Evolutionary conservation across 2,888 invertebrate species (phyloP), one percentile per base, ranked within the genome.

Genomic region (Diaphora mendica): DNA sequence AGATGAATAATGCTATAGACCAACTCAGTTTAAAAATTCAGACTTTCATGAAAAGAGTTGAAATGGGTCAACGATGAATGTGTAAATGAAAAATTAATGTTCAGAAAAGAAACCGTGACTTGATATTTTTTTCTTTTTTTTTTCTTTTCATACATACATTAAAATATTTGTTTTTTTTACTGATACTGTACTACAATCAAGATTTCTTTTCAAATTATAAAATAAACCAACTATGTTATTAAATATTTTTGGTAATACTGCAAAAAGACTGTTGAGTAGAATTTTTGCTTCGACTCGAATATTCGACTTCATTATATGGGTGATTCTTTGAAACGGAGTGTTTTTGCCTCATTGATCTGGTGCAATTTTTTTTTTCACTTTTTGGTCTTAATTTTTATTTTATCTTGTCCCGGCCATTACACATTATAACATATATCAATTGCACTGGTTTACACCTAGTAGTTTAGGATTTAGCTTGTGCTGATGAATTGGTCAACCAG

Each of bases 1-100:
- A 62, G 26, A 62, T 70, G 70, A 62, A 62, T 15, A 23, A 42
- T 0, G 70, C 62, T 13, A 42, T 70, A 11, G 55, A 42, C 17
- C 20, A 70, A 20, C 70, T 70, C 44, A 62, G 39, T 42, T 44
- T 23, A 26, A 62, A 55, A 42, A 30, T 70, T 62, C 39, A 70
- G 30, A 23, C 42, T 42, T 42, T 70, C 1, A 62, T 70, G 42
- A 26, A 70, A 62, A 62, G 26, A 44, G 62, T 70, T 20, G 62
- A 70, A 1, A 44, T 62, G 62, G 23, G n/a, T 15, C 35, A 68
- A 33, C 35, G n/a, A n/a, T 55, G 30, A 59, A 23, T 62, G 23
- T 59, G 39, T 20, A 62, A 42, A 30, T 42, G 20, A 42, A 59
- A 30, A 70, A 30, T 26, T 44, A 70, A 42, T 30, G 30, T 13